phyloP scores from a whole-genome alignment of 2,113 vertebrate species.

The Mobula hypostoma region DNA sequence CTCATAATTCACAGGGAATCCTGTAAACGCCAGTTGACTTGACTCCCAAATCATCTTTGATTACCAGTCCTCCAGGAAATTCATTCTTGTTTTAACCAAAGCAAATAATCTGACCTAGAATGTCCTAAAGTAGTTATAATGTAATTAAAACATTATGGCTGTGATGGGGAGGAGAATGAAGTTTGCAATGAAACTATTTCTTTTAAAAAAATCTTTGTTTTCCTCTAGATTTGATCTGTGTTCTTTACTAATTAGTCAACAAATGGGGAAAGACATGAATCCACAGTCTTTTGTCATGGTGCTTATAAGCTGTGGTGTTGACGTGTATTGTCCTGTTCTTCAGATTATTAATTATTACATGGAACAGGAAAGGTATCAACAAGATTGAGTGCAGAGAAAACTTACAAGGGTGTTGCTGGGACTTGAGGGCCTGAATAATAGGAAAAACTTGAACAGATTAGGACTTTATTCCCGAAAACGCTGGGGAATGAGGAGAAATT shows the following conservation, averaged over 20 bases:
- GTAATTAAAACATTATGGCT: neutral
- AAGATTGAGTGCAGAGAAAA: too few species aligned
- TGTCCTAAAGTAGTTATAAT: neutral
- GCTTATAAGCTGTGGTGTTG: neutral
- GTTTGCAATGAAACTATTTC: too few species aligned
- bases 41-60: too few species aligned
- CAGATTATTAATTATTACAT: neutral
- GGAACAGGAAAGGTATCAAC: too few species aligned
- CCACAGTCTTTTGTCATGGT: neutral
- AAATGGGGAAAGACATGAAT: neutral
- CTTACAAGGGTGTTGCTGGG: too few species aligned
- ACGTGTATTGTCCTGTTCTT: neutral
- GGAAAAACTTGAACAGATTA: too few species aligned
- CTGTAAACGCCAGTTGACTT: too few species aligned
- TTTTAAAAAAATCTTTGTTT: neutral
- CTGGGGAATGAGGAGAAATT: too few species aligned
- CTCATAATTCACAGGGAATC: too few species aligned
- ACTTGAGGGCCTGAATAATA: too few species aligned
- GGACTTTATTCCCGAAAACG: too few species aligned
- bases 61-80: neutral
- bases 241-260: neutral
- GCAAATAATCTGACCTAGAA: neutral
- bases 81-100: neutral
- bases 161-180: too few species aligned
- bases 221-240: neutral